These are phyloP conservation scores for Athalia circularis DNA, from an alignment of 2,888 invertebrate genomes.

Conservation along the genomic window DNA sequence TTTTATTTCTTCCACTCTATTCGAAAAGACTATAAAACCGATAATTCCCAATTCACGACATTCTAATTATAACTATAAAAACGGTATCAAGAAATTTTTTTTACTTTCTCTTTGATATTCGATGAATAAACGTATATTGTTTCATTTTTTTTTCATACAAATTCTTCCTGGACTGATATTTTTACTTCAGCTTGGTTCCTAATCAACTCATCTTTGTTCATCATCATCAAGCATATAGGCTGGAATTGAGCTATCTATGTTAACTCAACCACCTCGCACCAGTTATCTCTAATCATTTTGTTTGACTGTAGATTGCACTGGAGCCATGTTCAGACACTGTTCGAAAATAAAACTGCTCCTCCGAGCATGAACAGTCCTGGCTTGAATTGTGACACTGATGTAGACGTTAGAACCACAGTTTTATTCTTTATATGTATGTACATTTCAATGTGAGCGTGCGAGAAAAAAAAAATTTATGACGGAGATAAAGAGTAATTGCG, in stretches of 20 bases:
- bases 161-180: constrained; percentile 1
- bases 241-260: constrained; percentile 3
- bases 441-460: no score
- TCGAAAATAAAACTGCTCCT: constrained; percentile 14
- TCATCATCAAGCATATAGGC: not conserved
- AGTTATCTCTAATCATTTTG: constrained; percentile 43
- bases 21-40: not conserved
- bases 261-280: constrained; percentile 23
- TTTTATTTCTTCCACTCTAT: not conserved
- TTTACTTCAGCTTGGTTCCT: not conserved
- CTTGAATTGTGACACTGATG: constrained; percentile 11
- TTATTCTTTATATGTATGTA: no score
- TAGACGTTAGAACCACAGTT: not conserved
- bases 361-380: not conserved
- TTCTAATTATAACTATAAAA: not conserved
- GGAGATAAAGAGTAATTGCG: no score
- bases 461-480: no score
- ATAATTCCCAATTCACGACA: not conserved
- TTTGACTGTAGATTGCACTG: constrained; percentile 22
- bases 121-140: not conserved
- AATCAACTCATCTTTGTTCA: constrained; percentile 1
- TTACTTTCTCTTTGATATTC: constrained; percentile 9
- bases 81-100: not conserved
- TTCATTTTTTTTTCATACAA: not conserved
- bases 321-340: not conserved